Evolutionary conservation across 2,113 vertebrate genomes (phyloP).

Genomic region (Dascyllus trimaculatus): DNA sequence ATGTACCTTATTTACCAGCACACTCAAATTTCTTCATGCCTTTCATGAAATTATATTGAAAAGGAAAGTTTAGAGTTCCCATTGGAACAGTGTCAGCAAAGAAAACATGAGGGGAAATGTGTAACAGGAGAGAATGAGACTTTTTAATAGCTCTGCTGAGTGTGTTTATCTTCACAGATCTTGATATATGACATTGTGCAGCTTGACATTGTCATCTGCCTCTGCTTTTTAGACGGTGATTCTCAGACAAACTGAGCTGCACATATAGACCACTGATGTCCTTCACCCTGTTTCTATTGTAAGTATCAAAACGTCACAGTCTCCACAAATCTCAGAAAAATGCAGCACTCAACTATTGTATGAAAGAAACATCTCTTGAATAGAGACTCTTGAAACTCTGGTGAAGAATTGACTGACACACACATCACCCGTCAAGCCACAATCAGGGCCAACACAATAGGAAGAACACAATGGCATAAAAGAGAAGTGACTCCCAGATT

Average conservation of each 20-base stretch:
- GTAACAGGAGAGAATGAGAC: background rate
- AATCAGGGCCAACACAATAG: conserved; percentile 23
- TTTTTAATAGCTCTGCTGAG: background rate
- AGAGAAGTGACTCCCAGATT: conserved; percentile 20
- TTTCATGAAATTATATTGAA: conserved; percentile 7
- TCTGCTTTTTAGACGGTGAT: background rate
- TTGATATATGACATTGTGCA: background rate
- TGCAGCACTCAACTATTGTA: conserved; percentile 6
- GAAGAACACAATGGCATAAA: conserved; percentile 34
- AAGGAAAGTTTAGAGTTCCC: background rate
- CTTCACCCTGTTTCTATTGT: background rate
- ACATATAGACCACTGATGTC: background rate
- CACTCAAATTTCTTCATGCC: conserved; percentile 24
- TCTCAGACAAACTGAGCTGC: background rate
- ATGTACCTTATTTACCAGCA: conserved; percentile 13
- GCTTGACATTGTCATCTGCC: conserved; percentile 26
- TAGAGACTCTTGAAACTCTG: conserved; percentile 11
- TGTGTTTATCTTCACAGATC: background rate
- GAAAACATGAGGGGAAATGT: background rate
- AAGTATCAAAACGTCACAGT: background rate
- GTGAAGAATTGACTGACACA: conserved; percentile 9
- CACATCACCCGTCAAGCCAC: conserved; percentile 23
- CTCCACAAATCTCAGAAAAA: conserved; percentile 1
- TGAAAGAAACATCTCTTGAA: conserved; percentile 14
- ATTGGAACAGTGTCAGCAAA: background rate